Conservation (phyloP, 2,113 vertebrate genomes). For the Pangasianodon gigas region DNA sequence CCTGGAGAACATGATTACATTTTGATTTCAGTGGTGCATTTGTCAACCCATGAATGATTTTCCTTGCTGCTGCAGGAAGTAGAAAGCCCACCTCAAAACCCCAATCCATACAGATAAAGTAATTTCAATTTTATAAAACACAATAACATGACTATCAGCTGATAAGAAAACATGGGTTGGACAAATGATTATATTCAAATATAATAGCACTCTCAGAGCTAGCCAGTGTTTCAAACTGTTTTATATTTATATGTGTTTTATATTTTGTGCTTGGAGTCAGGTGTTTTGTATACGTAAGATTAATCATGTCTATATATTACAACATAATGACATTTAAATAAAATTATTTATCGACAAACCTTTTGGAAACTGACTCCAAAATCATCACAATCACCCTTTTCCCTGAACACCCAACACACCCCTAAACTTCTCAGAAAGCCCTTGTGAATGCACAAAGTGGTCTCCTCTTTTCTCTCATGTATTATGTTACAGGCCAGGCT, state of each 20-base stretch:
- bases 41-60: background rate
- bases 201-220: background rate
- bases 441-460: background rate
- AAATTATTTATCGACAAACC: background rate
- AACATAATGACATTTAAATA: background rate
- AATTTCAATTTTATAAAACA: background rate
- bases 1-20: background rate
- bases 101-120: background rate
- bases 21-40: background rate
- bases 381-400: background rate
- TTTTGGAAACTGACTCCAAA: background rate
- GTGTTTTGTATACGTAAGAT: background rate
- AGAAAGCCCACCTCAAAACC: background rate
- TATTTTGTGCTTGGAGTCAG: background rate
- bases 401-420: background rate
- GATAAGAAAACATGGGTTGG: background rate
- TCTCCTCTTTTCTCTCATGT: background rate
- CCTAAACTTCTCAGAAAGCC: background rate
- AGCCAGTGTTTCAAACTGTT: background rate
- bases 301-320: background rate
- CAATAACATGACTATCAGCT: background rate
- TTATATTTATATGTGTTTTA: background rate
- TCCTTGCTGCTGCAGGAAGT: background rate
- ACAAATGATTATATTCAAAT: background rate
- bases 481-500: slow-evolving; percentile 8